Base-by-base conservation (phyloP, 1,140 invertebrate species). In the Lerema accius region DNA sequence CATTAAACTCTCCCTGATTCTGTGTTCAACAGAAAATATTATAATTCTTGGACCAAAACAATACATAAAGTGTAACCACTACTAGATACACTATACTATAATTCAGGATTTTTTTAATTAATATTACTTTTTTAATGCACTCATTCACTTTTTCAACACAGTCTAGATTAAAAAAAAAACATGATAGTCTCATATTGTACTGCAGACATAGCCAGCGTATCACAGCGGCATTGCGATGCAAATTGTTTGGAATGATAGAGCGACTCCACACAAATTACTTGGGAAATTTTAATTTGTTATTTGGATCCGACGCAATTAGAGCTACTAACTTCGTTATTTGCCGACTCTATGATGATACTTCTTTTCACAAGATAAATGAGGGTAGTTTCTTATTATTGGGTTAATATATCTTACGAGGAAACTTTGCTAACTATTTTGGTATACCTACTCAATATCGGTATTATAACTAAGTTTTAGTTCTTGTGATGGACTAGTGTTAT, bases 201-300 rank as follows among this genome's bases (percentile, higher is more conserved):
- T n/a, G n/a, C n/a, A n/a, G n/a, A n/a, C n/a, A n/a, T n/a, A n/a
- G n/a, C n/a, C n/a, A n/a, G n/a, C n/a, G n/a, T n/a, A n/a, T n/a
- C n/a, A n/a, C n/a, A n/a, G n/a, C n/a, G 58, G 45, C 68, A 80
- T 84, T 80, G 73, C 73, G 48, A 84, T 84, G 80, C 76, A 84
- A 84, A 84, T 82, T 78, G 73, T 62, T 40, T 49, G 68, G 75
- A 79, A 76, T 71, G 74, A 80, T 81, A 75, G 73, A 71, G 74
- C 67, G 71, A 68, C 74, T 73, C 76, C 69, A 66, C 59, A 67
- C 75, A 78, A 78, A 81, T 81, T 75, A 83, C 76, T 82, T 74
- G 43, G 66, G 53, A 69, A 70, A 80, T 79, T 82, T 78, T 84
- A 86, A 86, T 84, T 83, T 81, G 78, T 79, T 86, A 81, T 82